Evolutionary conservation across 2,113 vertebrate genomes (phyloP).

Genomic region (Mystacornis crossleyi): DNA sequence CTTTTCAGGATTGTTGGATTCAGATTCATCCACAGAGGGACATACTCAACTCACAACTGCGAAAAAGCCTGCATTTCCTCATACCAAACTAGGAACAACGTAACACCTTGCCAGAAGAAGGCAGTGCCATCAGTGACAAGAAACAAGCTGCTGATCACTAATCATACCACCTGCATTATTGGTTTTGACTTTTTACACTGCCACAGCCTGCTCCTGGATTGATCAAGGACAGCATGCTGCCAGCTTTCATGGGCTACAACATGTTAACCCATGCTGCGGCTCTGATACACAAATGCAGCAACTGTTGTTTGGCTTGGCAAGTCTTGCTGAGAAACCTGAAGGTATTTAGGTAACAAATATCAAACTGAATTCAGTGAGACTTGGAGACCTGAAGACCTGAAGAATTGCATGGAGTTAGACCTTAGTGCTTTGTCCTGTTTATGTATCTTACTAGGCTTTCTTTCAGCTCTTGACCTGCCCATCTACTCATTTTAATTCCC

Average conservation of each 20-base stretch:
- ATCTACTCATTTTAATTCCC: background rate
- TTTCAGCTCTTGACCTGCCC: background rate
- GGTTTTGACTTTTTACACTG: background rate
- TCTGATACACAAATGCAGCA: background rate
- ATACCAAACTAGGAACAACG: background rate
- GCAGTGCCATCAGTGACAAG: background rate
- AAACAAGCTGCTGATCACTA: background rate
- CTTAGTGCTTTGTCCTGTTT: background rate
- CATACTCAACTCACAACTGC: rapidly evolving
- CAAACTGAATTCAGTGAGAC: background rate
- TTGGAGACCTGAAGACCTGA: background rate
- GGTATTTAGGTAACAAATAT: background rate
- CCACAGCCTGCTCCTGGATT: background rate
- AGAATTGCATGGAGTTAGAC: background rate
- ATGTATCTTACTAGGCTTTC: background rate
- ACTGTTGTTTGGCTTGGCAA: background rate
- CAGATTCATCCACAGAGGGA: background rate
- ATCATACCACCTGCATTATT: background rate
- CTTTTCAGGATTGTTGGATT: background rate
- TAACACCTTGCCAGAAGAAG: background rate
- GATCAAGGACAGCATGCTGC: background rate
- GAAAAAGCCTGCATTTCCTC: background rate
- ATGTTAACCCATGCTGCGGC: background rate
- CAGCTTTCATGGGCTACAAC: background rate
- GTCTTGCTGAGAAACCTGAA: background rate